Evolutionary conservation across 1,140 invertebrate species (phyloP).

Genomic region (Listronotus bonariensis): DNA sequence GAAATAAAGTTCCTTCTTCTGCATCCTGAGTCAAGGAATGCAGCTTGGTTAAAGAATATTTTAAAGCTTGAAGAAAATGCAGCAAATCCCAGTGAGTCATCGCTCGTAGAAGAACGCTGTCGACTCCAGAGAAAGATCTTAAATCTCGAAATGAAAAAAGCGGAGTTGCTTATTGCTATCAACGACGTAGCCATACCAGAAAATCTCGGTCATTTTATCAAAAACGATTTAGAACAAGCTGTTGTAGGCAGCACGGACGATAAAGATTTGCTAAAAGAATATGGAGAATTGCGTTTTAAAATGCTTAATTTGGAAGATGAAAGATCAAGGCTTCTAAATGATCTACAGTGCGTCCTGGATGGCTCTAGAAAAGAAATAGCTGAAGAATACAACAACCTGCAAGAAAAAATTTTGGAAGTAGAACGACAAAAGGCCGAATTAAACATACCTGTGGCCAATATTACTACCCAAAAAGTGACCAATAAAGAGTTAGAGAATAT

Average conservation of each 20-base stretch:
- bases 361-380: slow-evolving; percentile 38
- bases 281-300: slow-evolving; percentile 31
- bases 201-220: slow-evolving; percentile 11
- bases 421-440: slow-evolving; percentile 25
- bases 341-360: slow-evolving; percentile 34
- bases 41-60: slow-evolving; percentile 35
- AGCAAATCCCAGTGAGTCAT: not conserved
- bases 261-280: slow-evolving; percentile 19
- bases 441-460: slow-evolving; percentile 1
- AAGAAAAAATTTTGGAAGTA: slow-evolving; percentile 33
- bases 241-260: slow-evolving; percentile 4
- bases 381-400: slow-evolving; percentile 32
- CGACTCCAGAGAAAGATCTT: slow-evolving; percentile 31
- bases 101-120: slow-evolving; percentile 28
- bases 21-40: slow-evolving; percentile 28
- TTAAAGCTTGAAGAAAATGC: slow-evolving; percentile 28
- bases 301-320: slow-evolving; percentile 40
- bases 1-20: slow-evolving; percentile 39
- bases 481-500: slow-evolving; percentile 28
- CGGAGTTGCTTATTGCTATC: slow-evolving; percentile 34
- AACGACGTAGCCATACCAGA: slow-evolving; percentile 24
- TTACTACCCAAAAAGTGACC: not conserved
- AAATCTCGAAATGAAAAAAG: slow-evolving; percentile 37
- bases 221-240: slow-evolving; percentile 25
- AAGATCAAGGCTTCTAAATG: slow-evolving; percentile 29